Conservation (phyloP, 2,888 invertebrate genomes). For the Adelognathus sp. region DNA sequence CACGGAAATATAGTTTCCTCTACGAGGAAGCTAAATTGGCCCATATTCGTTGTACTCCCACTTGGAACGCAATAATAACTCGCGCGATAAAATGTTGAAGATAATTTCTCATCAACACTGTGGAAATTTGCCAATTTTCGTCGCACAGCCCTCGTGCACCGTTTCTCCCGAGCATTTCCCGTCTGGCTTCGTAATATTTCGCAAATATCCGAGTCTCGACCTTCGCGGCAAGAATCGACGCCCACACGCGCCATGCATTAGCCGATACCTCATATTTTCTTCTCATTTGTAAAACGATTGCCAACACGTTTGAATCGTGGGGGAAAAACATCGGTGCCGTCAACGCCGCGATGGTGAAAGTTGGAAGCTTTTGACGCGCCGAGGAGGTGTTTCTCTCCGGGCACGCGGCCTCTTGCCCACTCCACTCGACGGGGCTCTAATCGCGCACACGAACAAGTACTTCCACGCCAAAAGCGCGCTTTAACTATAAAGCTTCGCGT, state of each 20-base stretch:
- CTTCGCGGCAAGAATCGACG: background rate
- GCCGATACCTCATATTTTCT: background rate
- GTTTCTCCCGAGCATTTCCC: background rate
- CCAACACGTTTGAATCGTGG: background rate
- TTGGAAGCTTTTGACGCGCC: constrained; percentile 18
- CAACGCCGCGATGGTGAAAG: constrained; percentile 11
- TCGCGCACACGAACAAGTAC: constrained; percentile 38
- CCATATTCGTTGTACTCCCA: background rate
- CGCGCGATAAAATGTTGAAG: background rate
- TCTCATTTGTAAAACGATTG: background rate
- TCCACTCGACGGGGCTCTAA: constrained; percentile 43
- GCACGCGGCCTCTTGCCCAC: constrained; percentile 37
- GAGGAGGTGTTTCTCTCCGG: constrained; percentile 1
- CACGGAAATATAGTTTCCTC: background rate
- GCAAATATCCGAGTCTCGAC: constrained; percentile 5
- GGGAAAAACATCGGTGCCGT: background rate
- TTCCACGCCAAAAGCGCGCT: constrained; percentile 66
- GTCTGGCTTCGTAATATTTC: background rate
- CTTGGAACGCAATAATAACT: background rate
- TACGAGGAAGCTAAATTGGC: too few species aligned
- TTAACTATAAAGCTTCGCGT: constrained; percentile 73
- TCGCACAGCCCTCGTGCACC: background rate
- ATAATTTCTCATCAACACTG: background rate
- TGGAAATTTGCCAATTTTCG: constrained; percentile 37
- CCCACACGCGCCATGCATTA: background rate